These are phyloP conservation scores for Bombus turneri DNA, from an alignment of 1,140 invertebrate genomes.

Conservation along the genomic window DNA sequence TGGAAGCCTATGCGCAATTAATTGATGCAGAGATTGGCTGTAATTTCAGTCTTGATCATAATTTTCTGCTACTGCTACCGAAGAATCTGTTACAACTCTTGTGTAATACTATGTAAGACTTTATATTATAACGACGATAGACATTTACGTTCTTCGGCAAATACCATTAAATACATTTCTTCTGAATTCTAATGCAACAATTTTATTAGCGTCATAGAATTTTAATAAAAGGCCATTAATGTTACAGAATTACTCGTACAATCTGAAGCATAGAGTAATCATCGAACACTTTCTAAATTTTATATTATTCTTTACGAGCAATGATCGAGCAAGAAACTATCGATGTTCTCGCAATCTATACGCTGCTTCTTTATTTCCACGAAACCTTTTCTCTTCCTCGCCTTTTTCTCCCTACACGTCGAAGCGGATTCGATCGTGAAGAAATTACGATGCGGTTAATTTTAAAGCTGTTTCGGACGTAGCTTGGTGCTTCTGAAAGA, in stretches of 20 bases:
- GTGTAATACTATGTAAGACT: neutral
- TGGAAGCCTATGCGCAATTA: neutral
- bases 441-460: slow-evolving; percentile 48
- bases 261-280: neutral
- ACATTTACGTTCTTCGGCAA: neutral
- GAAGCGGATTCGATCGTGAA: slow-evolving; percentile 13
- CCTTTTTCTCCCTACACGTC: neutral
- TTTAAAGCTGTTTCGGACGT: slow-evolving; percentile 37
- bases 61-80: neutral
- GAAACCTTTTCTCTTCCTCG: neutral
- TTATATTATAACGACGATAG: neutral
- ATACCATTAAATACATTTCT: neutral
- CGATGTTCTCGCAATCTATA: neutral
- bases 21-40: neutral
- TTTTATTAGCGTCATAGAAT: neutral
- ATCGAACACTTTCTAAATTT: neutral
- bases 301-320: neutral
- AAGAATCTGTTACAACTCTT: neutral
- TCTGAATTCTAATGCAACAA: neutral
- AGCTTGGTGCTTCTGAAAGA: slow-evolving; percentile 36
- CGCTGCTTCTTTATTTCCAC: neutral
- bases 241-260: too few species aligned
- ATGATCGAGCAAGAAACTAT: neutral
- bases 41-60: neutral
- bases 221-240: neutral